phyloP scores from a whole-genome alignment of 1,140 invertebrate species.

The Diabrotica virgifera region DNA sequence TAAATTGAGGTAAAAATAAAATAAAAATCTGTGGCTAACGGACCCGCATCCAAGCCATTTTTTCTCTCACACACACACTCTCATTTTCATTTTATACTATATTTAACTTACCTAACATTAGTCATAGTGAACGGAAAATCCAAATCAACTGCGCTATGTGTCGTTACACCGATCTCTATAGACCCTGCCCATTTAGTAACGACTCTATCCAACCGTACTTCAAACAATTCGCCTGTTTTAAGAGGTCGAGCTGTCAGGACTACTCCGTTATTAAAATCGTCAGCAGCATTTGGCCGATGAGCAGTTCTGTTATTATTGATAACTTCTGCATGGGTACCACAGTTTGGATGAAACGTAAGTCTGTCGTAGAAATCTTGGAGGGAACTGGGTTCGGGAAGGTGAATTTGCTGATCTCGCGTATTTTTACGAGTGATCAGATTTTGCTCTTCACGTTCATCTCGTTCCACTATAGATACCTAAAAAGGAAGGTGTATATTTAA shows the following conservation, averaged over 20 bases:
- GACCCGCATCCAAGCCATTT: too few species aligned
- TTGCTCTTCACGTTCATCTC: conserved; percentile 74
- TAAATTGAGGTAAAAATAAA: too few species aligned
- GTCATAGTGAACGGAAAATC: conserved; percentile 97
- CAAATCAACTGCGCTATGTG: conserved; percentile 80
- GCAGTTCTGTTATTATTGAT: conserved; percentile 87
- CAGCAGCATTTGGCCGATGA: conserved; percentile 85
- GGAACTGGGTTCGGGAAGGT: conserved; percentile 33
- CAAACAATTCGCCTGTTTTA: conserved; percentile 83
- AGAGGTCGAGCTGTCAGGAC: conserved; percentile 84
- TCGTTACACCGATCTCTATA: conserved; percentile 93
- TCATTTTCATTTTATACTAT: too few species aligned
- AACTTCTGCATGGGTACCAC: conserved; percentile 87
- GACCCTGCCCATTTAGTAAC: conserved; percentile 95
- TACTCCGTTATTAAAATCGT: conserved; percentile 96
- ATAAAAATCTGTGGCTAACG: too few species aligned
- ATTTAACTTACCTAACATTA: conserved; percentile 66
- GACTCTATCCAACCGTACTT: conserved; percentile 82
- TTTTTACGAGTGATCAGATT: conserved; percentile 70
- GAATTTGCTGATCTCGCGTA: conserved; percentile 49
- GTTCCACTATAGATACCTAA: conserved; percentile 76
- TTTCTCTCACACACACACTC: too few species aligned
- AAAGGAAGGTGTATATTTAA: background rate
- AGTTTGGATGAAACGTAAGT: conserved; percentile 83
- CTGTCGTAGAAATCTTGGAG: conserved; percentile 58